Conservation (phyloP, 2,113 vertebrate genomes). For the Dipodomys merriami region DNA sequence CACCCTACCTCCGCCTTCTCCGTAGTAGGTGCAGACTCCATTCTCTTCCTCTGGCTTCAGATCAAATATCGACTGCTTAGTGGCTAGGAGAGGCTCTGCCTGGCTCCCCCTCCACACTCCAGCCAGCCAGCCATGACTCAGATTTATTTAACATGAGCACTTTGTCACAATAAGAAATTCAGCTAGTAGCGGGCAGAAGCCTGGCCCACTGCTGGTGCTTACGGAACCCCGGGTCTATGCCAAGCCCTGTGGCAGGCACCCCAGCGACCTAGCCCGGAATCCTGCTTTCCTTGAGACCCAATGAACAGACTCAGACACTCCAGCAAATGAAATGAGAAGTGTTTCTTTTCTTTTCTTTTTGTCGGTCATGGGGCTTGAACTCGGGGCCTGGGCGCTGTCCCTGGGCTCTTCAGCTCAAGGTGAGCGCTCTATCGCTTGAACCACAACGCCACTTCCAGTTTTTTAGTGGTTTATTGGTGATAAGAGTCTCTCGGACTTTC, state of each 20-base stretch:
- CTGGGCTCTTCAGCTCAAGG: too few species aligned
- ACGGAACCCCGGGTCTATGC: neutral
- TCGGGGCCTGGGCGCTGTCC: too few species aligned
- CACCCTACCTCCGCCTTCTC: neutral
- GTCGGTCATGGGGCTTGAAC: too few species aligned
- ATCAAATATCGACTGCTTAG: neutral
- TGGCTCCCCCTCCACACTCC: neutral
- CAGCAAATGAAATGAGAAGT: neutral
- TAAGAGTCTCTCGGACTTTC: too few species aligned
- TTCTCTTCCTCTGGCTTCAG: slow-evolving; percentile 18
- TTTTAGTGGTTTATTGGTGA: too few species aligned
- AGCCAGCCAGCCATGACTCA: neutral
- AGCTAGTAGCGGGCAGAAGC: neutral
- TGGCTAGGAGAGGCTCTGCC: neutral
- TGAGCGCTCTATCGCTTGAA: too few species aligned
- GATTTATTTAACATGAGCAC: neutral
- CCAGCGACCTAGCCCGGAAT: too few species aligned
- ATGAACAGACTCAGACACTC: neutral
- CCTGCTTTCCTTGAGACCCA: neutral
- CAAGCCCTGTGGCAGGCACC: neutral
- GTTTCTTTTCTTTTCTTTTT: too few species aligned
- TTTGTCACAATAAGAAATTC: neutral
- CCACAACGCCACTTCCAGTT: too few species aligned
- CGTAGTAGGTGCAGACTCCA: neutral
- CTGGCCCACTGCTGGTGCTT: neutral